Conservation (phyloP, 1,140 invertebrate genomes). For the Sesamia nonagrioides region DNA sequence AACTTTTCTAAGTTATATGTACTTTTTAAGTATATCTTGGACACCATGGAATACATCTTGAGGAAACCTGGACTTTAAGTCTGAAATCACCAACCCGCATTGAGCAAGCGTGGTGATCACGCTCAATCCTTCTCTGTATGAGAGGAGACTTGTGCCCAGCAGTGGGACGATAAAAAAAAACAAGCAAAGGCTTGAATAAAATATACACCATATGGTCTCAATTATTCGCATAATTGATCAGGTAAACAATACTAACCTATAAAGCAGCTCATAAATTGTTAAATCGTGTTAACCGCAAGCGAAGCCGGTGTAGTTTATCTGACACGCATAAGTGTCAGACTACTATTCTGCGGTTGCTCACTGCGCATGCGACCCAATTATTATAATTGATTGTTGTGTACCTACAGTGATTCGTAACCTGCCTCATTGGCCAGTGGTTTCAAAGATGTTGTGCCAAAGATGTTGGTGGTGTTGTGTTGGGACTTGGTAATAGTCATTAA, state of each 20-base stretch:
- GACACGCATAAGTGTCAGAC: constrained; percentile 23
- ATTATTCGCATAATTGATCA: constrained; percentile 17
- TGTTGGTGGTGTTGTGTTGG: background rate
- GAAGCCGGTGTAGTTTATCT: constrained; percentile 38
- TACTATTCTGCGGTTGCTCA: constrained; percentile 43
- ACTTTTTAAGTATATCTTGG: too few relatives aligned
- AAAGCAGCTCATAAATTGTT: constrained; percentile 34
- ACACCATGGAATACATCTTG: too few relatives aligned
- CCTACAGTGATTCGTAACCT: background rate
- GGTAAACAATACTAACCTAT: constrained; percentile 38
- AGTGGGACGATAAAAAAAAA: too few relatives aligned
- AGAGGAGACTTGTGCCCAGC: too few relatives aligned
- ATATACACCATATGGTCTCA: background rate
- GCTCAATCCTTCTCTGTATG: too few relatives aligned
- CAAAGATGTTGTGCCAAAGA: background rate
- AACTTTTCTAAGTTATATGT: too few relatives aligned
- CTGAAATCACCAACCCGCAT: too few relatives aligned
- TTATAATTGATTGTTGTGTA: constrained; percentile 44
- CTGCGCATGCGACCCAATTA: constrained; percentile 55
- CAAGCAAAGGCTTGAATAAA: constrained; percentile 2
- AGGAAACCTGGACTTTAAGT: too few relatives aligned
- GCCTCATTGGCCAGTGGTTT: constrained; percentile 29
- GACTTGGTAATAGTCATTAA: background rate
- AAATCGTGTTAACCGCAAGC: constrained; percentile 46
- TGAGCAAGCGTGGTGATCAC: too few relatives aligned